A percentile compares a stretch with the other conserved stretches of the same genome.
These are phyloP conservation scores for Lynx canadensis DNA, from an alignment of 2,113 vertebrate species.

Conservation along the genomic window DNA sequence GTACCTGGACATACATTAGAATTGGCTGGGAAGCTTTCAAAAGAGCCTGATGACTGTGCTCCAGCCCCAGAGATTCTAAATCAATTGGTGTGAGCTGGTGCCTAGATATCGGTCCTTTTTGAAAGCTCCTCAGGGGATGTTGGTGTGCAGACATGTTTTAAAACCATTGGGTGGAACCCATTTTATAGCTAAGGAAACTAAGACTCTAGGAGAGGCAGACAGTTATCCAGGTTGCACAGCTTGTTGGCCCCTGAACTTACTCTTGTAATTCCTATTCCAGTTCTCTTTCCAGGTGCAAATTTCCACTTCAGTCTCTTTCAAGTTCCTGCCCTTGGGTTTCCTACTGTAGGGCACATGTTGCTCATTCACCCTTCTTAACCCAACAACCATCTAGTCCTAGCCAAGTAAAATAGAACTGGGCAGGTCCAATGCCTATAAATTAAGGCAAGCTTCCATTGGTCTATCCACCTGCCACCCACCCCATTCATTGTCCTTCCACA, in stretches of 20 bases:
- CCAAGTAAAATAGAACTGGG: not conserved
- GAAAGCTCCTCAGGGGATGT: not conserved
- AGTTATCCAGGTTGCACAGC: not conserved
- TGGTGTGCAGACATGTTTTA: not conserved
- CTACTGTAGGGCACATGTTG: not conserved
- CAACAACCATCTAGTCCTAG: too few species aligned
- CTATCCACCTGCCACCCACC: not conserved
- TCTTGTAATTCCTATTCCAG: not conserved
- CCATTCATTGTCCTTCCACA: not conserved
- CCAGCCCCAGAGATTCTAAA: not conserved
- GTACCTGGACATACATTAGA: not conserved
- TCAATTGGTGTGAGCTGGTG: not conserved
- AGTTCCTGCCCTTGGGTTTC: not conserved
- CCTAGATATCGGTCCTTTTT: not conserved
- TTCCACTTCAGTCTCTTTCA: not conserved
- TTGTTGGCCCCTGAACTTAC: not conserved
- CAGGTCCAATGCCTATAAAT: not conserved
- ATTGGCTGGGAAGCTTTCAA: not conserved
- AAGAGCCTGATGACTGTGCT: not conserved
- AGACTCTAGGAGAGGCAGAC: not conserved
- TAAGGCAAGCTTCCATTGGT: not conserved
- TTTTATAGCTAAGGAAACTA: not conserved
- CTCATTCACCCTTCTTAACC: not conserved
- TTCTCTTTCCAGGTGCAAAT: not conserved
- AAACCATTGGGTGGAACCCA: not conserved